Evolutionary conservation across 1,140 invertebrate species (phyloP).

Genomic region (Cyclargus thomasi): DNA sequence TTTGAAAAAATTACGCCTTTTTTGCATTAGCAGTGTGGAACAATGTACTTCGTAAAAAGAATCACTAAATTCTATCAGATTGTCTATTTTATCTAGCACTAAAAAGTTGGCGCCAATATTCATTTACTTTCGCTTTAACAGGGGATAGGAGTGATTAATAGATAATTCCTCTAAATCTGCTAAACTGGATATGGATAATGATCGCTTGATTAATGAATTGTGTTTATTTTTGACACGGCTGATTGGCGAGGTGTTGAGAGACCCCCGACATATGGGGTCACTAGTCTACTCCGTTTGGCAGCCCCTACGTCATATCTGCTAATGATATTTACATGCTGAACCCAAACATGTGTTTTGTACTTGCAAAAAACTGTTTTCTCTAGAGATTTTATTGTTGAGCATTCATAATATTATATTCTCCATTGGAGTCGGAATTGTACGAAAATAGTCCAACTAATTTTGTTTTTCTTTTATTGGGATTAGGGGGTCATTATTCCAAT

Average conservation of each 20-base stretch:
- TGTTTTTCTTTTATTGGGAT: no score
- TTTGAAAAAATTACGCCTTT: no score
- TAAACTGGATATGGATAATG: slow-evolving; percentile 34
- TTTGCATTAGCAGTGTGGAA: no score
- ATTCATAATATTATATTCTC: no score
- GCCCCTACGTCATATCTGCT: slow-evolving; percentile 30
- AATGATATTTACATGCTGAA: slow-evolving; percentile 23
- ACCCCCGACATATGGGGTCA: slow-evolving; percentile 48
- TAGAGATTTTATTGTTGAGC: background rate
- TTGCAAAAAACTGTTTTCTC: background rate
- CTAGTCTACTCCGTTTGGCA: slow-evolving; percentile 36
- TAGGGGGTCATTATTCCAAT: no score
- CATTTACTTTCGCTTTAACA: background rate
- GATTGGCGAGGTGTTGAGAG: slow-evolving; percentile 57
- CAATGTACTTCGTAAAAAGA: background rate
- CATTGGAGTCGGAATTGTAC: no score
- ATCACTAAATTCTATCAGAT: no score
- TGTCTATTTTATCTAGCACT: background rate
- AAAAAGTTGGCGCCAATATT: background rate
- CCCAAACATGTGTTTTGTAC: background rate
- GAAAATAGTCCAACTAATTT: no score
- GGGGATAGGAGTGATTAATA: slow-evolving; percentile 46
- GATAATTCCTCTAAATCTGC: slow-evolving; percentile 26
- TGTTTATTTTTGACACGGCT: slow-evolving; percentile 57
- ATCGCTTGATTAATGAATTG: slow-evolving; percentile 65